Evolutionary conservation across 1,140 invertebrate species (phyloP), one percentile per base, ranked within the genome.

Genomic region (Pseudomyrmex sp.): DNA sequence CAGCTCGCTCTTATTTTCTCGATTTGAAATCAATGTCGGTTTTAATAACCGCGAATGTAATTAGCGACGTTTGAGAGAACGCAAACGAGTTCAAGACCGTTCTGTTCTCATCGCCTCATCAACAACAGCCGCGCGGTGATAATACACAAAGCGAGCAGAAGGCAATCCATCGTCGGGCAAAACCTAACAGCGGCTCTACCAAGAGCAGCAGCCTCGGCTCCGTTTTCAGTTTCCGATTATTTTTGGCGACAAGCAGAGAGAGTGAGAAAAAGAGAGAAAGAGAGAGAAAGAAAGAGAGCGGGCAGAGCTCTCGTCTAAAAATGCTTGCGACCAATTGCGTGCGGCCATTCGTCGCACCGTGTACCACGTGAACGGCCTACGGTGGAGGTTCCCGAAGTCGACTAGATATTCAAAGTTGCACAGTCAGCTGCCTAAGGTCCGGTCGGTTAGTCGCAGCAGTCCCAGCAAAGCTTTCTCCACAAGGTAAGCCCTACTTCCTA

Each of bases 381-480:
- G 61, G 58, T 83, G 79, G 85, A 85, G 84, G 88, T 87, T 84
- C 61, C 70, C 84, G 85, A 89, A 84, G 89, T 84, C 83, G 83
- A 86, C 73, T 76, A 89, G 85, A 86, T 86, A 79, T 85, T 77
- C 85, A 88, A 88, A 63, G 82, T 82, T 74, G 80, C 89, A 95
- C 95, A 95, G 95, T 95, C 94, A 95, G 94, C 95, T 95, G 91
- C 93, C 89, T 92, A 93, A 92, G 87, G 92, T 93, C 93, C 92
- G 92, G 94, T 95, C 94, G 94, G 93, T 94, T 95, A 94, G 95
- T 95, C 95, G 94, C 90, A 90, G 90, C 86, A 3, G 26, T 18
- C 18, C 26, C 88, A 88, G 84, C 76, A 74, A 77, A 72, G 72
- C 89, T 80, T 70, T 90, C 88, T 87, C 90, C 91, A 91, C 86